Evolutionary conservation across 2,888 invertebrate genomes (phyloP).

Genomic region (Melanargia galathea): DNA sequence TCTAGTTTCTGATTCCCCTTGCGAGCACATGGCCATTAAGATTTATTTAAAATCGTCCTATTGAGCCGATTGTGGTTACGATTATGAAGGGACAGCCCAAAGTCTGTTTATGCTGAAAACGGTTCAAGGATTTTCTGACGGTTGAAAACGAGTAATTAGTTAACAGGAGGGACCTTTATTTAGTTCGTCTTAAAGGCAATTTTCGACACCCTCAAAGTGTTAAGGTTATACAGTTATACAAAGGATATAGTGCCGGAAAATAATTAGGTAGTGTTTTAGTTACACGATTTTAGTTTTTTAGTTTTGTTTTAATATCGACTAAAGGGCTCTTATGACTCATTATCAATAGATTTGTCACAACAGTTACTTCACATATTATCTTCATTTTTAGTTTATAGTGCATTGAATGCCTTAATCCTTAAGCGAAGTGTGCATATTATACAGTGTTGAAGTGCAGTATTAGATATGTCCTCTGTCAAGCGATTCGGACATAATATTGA

Average conservation of each 20-base stretch:
- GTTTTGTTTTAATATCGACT: neutral
- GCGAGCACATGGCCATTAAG: too few relatives aligned
- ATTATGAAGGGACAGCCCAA: too few relatives aligned
- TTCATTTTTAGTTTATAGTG: neutral
- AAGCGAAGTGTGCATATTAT: slow-evolving; percentile 13
- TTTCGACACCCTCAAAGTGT: neutral
- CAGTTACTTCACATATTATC: too few relatives aligned
- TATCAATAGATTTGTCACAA: neutral
- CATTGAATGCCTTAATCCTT: neutral
- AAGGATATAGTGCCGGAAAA: neutral
- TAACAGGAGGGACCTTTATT: too few relatives aligned
- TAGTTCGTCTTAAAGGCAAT: neutral
- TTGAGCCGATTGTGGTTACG: too few relatives aligned
- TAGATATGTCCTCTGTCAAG: neutral
- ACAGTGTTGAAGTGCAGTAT: slow-evolving; percentile 9
- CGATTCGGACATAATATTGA: neutral
- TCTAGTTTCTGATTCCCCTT: too few relatives aligned
- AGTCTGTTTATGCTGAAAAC: too few relatives aligned
- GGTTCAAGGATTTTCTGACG: too few relatives aligned
- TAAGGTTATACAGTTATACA: neutral
- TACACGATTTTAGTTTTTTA: neutral
- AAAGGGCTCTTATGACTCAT: neutral
- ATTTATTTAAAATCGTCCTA: too few relatives aligned
- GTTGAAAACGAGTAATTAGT: too few relatives aligned
- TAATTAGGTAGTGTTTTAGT: neutral